Base-by-base conservation (phyloP, 2,797 vertebrate species). In the Danio albolineatus region DNA sequence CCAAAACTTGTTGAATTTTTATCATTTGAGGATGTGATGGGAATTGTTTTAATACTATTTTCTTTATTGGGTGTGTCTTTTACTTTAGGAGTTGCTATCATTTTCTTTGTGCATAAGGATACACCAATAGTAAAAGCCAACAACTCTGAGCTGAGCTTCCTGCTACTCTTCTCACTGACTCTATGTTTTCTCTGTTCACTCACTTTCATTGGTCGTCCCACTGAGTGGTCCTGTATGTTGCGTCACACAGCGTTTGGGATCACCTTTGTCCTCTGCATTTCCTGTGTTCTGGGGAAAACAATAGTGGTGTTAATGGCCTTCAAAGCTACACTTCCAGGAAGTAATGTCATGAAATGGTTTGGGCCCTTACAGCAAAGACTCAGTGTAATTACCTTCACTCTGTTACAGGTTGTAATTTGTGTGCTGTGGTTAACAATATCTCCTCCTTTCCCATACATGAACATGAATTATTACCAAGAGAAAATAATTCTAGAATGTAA, bases 201-300 rank as follows among this genome's bases (percentile, higher is more conserved):
- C 46, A 94, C 91, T 46, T 92, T 93, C 83, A 92, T 94, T 0
- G 93, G 93, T 0, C 89, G 70, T 6, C 94, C 92, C 71, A 88
- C 92, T 76, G 76, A 89, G 21, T 93, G 92, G 92, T 94, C 93
- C 82, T 93, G 93, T 86, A 94, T 93, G 91, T 87, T 94, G 84
- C 83, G 91, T 0, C 92, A 95, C 88, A 93, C 92, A 17, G 91
- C 88, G 0, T 94, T 94, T 10, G 90, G 94, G 10, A 91, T 94
- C 86, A 94, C 91, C 7, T 93, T 93, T 60, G 91, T 93, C 5
- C 90, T 94, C 67, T 93, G 91, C 38, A 92, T 93, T 73, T 93
- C 92, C 1, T 93, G 91, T 87, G 89, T 93, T 82, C 86, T 93
- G 28, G 91, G 93, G 6, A 94, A 94, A 90, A 93, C 93, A 0